Evolutionary conservation across 2,797 vertebrate genomes (phyloP).

Genomic region (Hemitrygon akajei): DNA sequence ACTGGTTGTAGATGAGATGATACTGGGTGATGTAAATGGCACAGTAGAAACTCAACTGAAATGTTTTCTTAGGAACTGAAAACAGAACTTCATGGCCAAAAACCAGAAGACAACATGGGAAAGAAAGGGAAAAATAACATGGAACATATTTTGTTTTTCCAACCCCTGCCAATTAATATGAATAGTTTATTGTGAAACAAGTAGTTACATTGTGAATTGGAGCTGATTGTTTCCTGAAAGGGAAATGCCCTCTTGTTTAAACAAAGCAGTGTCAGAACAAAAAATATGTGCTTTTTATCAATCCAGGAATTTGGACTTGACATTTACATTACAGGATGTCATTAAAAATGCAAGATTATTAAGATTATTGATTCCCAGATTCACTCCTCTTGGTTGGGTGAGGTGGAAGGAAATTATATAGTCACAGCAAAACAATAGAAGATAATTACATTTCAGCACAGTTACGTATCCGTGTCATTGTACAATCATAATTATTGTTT

Average conservation of each 20-base stretch:
- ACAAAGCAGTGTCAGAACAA: neutral
- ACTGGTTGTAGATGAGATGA: neutral
- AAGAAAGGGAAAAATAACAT: neutral
- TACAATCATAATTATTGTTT: neutral
- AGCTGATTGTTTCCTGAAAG: neutral
- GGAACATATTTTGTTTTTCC: neutral
- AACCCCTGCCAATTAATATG: no score
- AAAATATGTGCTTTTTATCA: neutral
- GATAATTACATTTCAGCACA: neutral
- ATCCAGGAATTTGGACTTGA: neutral
- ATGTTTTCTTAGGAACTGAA: neutral
- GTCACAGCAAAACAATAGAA: neutral
- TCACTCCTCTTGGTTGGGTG: neutral
- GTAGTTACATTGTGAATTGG: neutral
- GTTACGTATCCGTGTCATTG: neutral
- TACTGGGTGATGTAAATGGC: neutral
- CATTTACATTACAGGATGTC: neutral
- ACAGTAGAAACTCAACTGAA: no score
- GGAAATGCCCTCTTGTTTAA: neutral
- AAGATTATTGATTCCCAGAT: neutral
- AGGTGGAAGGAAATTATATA: neutral
- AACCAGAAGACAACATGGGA: neutral
- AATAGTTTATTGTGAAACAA: neutral
- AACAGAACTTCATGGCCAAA: no score
- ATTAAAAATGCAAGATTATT: neutral